phyloP scores from a whole-genome alignment of 2,797 vertebrate species.

The Acrossocheilus wenchowensis region DNA sequence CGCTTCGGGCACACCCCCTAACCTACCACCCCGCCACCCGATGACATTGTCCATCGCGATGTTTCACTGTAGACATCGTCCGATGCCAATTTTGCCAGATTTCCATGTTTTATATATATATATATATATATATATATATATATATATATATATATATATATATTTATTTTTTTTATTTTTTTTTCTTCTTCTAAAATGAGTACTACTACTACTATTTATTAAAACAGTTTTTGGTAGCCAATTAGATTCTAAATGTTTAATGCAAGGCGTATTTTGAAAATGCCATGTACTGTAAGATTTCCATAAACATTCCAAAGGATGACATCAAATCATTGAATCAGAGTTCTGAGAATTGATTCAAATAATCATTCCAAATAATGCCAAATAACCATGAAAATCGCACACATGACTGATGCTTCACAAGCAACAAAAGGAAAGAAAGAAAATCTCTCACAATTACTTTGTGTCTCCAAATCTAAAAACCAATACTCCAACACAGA shows the following conservation, averaged over 20 bases:
- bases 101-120: no score
- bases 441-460: not conserved
- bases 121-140: no score
- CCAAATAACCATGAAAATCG: not conserved
- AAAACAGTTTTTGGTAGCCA: not conserved
- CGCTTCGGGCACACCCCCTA: no score
- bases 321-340: not conserved
- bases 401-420: not conserved
- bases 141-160: no score
- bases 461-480: conserved; percentile 8
- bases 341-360: not conserved
- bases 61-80: no score
- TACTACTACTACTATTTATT: not conserved
- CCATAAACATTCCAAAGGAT: not conserved
- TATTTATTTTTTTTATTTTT: no score
- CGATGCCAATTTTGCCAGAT: no score
- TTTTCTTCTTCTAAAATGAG: no score
- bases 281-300: not conserved
- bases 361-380: not conserved
- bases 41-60: no score
- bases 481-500: conserved; percentile 43
- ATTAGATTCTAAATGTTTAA: not conserved
- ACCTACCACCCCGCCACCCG: no score
- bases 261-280: not conserved
- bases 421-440: not conserved